A percentile compares a stretch with the other conserved stretches of the same genome.
phyloP scores from a whole-genome alignment of 2,797 vertebrate genomes.

The Triplophysa yarkandensis region DNA sequence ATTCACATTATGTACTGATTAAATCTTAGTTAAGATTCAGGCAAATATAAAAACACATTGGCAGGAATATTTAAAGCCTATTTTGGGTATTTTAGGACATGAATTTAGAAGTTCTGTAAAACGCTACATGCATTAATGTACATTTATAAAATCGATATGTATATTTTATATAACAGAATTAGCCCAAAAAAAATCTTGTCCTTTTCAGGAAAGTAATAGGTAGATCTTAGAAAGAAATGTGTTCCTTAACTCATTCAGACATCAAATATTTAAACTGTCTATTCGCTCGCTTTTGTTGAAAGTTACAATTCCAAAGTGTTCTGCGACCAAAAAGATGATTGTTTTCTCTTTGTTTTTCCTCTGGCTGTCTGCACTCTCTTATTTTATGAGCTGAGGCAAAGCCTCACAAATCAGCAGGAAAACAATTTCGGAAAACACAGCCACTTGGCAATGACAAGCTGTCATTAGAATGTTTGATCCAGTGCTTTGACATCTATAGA shows the following conservation, averaged over 20 bases:
- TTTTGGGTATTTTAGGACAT: no score
- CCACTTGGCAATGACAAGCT: conserved; percentile 91
- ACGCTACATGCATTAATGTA: background rate
- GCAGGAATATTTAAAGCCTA: no score
- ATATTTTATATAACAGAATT: no score
- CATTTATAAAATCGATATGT: no score
- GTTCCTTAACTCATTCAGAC: conserved; percentile 47
- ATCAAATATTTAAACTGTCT: conserved; percentile 61
- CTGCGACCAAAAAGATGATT: conserved; percentile 57
- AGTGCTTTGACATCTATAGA: conserved; percentile 89
- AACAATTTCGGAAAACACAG: conserved; percentile 88
- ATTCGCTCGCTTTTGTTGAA: conserved; percentile 59
- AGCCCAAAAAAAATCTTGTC: no score
- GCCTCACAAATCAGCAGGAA: conserved; percentile 85
- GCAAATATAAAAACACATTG: background rate
- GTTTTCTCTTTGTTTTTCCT: conserved; percentile 41
- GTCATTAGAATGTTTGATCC: conserved; percentile 91
- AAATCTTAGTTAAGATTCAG: background rate
- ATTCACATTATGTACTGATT: background rate
- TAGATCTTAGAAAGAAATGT: conserved; percentile 39
- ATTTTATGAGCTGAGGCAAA: conserved; percentile 63
- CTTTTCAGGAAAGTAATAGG: background rate
- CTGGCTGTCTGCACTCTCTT: conserved; percentile 59
- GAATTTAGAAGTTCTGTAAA: no score
- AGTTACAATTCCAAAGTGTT: conserved; percentile 42